Base-by-base conservation (phyloP, 2,797 vertebrate species). In the Muraenolepis orangiensis region DNA sequence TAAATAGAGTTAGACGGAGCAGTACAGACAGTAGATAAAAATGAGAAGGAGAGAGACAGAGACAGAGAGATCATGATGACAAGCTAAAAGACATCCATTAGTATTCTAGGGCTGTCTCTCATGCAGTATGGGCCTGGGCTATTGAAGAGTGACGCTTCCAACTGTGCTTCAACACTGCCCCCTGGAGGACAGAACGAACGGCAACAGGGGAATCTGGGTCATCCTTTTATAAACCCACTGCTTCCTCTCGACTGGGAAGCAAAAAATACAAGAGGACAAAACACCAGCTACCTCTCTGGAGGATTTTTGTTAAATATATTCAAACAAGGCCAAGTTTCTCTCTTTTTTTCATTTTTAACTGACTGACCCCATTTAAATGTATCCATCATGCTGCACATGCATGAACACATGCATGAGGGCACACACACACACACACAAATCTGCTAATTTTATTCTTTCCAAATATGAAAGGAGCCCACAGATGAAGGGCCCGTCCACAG, bases 41-140 rank as follows among this genome's bases (percentile, higher is more conserved):
- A 79, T 86, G 72, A 66, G 78, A 84, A 74, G 0, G 12, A 78
- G 69, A 77, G 66, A 66, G 72, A 23, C 82, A 12, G 2, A 32
- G n/a, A 82, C 76, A 71, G 46, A 69, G 31, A 61, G 31, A 10
- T 30, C 75, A 78, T 71, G 57, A 64, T 81, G 76, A 70, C 38
- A 77, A 82, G 83, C 74, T 1, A 71, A 70, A 69, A 72, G 4
- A 76, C 69, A 76, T 74, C 86, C 89, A 94, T 94, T 93, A 90
- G 93, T 94, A 95, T 95, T 93, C 93, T 67, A 77, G 80, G 87
- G 89, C 74, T 74, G 85, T 88, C 91, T 91, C 78, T 81, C 90
- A 91, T 94, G 93, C 93, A 94, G 92, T 92, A 93, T 57, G 67
- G 72, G 73, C 66, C 75, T 0, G 72, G 82, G 85, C 82, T 77